Conservation (phyloP, 2,113 vertebrate species). For the Holacanthus passer region DNA sequence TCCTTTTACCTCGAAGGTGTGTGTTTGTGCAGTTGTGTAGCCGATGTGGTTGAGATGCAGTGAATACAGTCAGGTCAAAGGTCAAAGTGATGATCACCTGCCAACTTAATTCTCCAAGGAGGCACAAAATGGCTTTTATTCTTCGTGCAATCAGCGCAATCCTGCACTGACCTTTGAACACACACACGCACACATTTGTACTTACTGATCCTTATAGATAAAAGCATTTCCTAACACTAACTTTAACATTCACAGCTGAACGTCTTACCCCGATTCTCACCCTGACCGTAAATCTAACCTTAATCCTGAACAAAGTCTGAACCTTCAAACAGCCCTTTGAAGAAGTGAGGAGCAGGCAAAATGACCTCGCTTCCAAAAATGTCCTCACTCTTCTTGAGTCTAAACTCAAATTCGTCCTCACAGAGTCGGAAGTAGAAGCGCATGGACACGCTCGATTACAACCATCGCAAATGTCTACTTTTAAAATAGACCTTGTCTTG, state of each 20-base stretch:
- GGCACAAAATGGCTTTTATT: conserved; percentile 5
- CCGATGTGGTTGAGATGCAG: background rate
- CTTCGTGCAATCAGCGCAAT: conserved; percentile 36
- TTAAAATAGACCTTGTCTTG: background rate
- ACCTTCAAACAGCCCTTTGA: conserved; percentile 5
- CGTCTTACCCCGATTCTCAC: no score
- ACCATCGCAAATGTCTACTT: background rate
- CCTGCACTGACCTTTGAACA: conserved; percentile 2
- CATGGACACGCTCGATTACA: background rate
- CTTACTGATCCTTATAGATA: background rate
- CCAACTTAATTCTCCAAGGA: conserved; percentile 33
- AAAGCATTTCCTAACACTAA: background rate
- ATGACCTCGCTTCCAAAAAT: background rate
- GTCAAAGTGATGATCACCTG: conserved; percentile 25
- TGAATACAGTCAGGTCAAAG: conserved; percentile 6
- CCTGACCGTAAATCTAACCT: background rate
- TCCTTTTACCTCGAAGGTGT: background rate
- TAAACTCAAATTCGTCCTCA: background rate
- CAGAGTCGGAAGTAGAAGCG: background rate
- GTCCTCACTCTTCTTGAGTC: background rate
- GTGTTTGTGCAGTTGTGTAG: conserved; percentile 14
- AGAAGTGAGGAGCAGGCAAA: background rate
- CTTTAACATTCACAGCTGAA: background rate
- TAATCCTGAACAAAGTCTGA: background rate
- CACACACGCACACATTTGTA: background rate